Percentiles rank a stretch among this genome's conserved stretches.
Evolutionary conservation across 2,797 vertebrate species (phyloP).

Genomic region (Choloepus didactylus): DNA sequence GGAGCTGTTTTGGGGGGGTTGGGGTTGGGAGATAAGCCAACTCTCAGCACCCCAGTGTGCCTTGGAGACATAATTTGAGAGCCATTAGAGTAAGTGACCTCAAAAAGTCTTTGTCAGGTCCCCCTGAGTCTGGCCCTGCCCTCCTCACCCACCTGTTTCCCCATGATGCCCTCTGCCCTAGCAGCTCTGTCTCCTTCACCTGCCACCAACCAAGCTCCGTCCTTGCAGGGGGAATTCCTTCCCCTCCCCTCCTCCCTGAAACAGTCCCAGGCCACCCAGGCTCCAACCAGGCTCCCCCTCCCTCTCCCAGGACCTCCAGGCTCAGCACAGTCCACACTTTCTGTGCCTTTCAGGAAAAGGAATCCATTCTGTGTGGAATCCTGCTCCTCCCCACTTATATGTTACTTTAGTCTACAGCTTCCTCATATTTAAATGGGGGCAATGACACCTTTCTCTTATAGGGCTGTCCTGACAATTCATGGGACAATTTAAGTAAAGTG

Average conservation of each 20-base stretch:
- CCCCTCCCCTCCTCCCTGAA: not conserved
- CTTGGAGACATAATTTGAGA: not conserved
- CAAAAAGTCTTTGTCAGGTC: not conserved
- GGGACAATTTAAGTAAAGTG: too few species aligned
- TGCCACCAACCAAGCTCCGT: not conserved
- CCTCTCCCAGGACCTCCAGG: rapidly evolving
- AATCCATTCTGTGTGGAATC: not conserved
- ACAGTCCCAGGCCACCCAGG: not conserved
- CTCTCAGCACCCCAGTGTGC: not conserved
- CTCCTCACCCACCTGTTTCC: not conserved
- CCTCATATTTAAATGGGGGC: not conserved
- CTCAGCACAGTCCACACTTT: not conserved
- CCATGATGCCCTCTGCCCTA: not conserved
- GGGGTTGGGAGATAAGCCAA: not conserved
- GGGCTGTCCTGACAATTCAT: not conserved
- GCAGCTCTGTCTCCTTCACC: not conserved
- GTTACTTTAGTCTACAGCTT: not conserved
- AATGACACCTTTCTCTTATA: rapidly evolving
- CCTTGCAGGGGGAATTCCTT: too few species aligned
- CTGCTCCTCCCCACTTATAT: rapidly evolving
- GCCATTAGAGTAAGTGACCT: not conserved
- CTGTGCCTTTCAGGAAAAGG: not conserved
- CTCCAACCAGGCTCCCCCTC: not conserved
- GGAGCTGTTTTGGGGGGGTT: not conserved
- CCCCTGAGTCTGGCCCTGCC: not conserved